phyloP scores from a whole-genome alignment of 2,888 invertebrate species.

The Digitonthophagus gazella region DNA sequence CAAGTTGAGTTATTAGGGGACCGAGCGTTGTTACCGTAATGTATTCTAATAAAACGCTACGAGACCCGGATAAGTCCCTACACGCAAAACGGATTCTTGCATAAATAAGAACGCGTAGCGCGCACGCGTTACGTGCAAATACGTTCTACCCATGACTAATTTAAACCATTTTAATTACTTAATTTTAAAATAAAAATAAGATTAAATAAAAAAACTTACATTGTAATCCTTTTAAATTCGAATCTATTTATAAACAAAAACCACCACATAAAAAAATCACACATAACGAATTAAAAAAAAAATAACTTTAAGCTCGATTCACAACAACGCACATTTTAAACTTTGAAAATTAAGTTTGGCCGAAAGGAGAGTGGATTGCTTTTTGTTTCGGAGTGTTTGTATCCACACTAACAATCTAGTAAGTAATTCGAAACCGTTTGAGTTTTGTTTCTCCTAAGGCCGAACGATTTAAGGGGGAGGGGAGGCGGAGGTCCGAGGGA shows the following conservation, averaged over 20 bases:
- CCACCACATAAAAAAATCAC: slow-evolving; percentile 14
- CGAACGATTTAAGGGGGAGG: slow-evolving; percentile 29
- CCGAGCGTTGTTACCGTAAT: no score
- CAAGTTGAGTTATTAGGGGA: no score
- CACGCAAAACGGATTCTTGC: slow-evolving; percentile 11
- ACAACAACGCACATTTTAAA: slow-evolving; percentile 1
- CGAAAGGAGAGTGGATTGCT: slow-evolving; percentile 24
- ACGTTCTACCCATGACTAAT: background rate
- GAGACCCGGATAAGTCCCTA: background rate
- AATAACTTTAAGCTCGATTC: slow-evolving; percentile 9
- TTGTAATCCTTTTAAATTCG: background rate
- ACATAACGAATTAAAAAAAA: background rate
- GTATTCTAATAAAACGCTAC: no score
- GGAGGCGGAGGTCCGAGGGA: slow-evolving; percentile 44
- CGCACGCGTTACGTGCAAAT: slow-evolving; percentile 2
- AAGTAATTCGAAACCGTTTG: slow-evolving; percentile 45
- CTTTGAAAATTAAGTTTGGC: slow-evolving; percentile 17
- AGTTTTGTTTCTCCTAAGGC: slow-evolving; percentile 35
- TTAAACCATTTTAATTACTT: no score
- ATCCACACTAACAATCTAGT: slow-evolving; percentile 31
- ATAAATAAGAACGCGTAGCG: background rate
- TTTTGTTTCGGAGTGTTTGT: slow-evolving; percentile 26
- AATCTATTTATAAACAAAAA: background rate
- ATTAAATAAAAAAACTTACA: background rate
- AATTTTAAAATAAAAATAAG: background rate